phyloP scores from a whole-genome alignment of 2,113 vertebrate genomes.

The Cepphus grylle region DNA sequence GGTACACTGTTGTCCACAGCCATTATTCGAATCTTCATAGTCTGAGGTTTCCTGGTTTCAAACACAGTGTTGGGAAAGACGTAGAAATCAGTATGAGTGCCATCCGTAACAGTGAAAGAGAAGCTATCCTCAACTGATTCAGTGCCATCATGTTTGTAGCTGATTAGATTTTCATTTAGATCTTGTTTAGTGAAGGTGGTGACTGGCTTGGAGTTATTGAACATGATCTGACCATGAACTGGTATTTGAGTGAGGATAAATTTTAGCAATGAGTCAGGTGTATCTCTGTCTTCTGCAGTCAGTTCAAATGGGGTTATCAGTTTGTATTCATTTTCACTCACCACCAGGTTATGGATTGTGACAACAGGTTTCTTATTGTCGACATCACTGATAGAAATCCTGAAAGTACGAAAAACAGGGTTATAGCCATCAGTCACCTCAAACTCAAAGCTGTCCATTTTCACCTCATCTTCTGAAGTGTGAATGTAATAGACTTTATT shows the following conservation, averaged over 20 bases:
- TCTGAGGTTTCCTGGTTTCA: constrained; percentile 87
- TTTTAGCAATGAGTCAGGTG: constrained; percentile 78
- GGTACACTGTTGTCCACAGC: constrained; percentile 87
- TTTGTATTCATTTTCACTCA: constrained; percentile 86
- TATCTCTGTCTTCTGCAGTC: constrained; percentile 91
- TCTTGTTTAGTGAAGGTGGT: constrained; percentile 90
- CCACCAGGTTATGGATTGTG: constrained; percentile 82
- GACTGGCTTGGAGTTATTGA: constrained; percentile 81
- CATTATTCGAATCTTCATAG: constrained; percentile 85
- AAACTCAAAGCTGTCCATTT: constrained; percentile 97
- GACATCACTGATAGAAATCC: constrained; percentile 90
- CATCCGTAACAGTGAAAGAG: constrained; percentile 93
- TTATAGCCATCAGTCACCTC: constrained; percentile 95
- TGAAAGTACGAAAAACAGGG: constrained; percentile 93
- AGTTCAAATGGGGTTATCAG: constrained; percentile 95
- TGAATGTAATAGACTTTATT: constrained; percentile 96
- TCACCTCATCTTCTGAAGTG: constrained; percentile 91
- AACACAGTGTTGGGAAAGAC: constrained; percentile 90
- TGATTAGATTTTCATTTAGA: constrained; percentile 93
- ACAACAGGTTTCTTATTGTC: constrained; percentile 96
- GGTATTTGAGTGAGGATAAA: constrained; percentile 89
- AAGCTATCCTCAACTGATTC: constrained; percentile 89
- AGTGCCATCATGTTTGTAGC: constrained; percentile 90
- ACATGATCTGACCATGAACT: constrained; percentile 86
- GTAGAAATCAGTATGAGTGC: constrained; percentile 92